Percentiles rank a stretch among this genome's conserved stretches.
Conservation (phyloP, 2,113 vertebrate genomes). For the Chunga burmeisteri region DNA sequence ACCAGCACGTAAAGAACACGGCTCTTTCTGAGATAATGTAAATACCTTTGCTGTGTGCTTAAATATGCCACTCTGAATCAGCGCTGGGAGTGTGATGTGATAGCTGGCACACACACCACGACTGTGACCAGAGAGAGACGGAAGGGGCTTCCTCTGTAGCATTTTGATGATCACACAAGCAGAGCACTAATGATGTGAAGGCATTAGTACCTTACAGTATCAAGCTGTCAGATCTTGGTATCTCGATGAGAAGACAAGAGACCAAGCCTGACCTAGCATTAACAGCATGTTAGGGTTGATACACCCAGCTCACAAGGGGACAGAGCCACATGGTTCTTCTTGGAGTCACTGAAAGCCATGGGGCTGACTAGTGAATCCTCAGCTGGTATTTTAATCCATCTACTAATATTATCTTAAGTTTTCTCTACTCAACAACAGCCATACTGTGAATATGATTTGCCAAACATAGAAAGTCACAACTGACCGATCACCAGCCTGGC, state of each 20-base stretch:
- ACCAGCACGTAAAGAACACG: background rate
- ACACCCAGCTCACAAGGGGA: background rate
- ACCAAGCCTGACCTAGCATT: background rate
- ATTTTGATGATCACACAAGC: background rate
- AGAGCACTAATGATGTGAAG: background rate
- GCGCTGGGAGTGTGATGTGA: background rate
- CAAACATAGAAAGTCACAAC: background rate
- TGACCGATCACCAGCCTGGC: background rate
- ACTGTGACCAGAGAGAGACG: background rate
- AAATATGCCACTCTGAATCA: background rate
- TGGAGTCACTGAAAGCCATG: background rate
- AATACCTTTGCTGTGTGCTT: background rate
- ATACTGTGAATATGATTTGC: background rate
- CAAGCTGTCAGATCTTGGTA: background rate
- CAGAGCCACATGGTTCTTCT: background rate
- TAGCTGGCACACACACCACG: rapidly evolving
- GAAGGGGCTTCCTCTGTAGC: background rate
- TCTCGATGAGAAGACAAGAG: background rate
- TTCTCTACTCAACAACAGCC: background rate
- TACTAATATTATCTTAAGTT: background rate
- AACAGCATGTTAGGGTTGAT: background rate
- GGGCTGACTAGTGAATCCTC: background rate
- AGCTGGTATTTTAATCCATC: background rate
- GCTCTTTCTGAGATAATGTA: background rate
- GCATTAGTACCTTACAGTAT: background rate